Conservation (phyloP, 2,888 invertebrate genomes). For the Rotaria macrura region DNA sequence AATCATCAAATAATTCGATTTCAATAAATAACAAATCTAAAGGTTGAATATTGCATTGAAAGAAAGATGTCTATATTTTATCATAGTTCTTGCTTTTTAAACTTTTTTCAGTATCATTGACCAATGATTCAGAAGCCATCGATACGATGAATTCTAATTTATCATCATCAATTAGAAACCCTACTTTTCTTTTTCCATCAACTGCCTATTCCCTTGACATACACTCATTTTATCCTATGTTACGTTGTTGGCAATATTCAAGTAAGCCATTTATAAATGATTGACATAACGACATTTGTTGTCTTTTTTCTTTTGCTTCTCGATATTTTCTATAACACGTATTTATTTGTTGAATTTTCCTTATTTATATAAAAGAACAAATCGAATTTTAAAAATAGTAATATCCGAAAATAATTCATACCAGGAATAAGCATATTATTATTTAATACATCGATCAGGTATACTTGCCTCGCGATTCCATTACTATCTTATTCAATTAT, state of each 20-base stretch:
- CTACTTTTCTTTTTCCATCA: not conserved
- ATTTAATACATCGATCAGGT: not conserved
- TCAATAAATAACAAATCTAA: not conserved
- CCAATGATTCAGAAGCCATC: not conserved
- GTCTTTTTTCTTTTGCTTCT: too few relatives aligned
- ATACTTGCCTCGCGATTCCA: not conserved
- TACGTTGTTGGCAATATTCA: constrained; percentile 5
- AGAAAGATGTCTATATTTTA: not conserved
- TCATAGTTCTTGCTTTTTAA: too few relatives aligned
- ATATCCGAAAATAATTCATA: not conserved
- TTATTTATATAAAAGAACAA: not conserved
- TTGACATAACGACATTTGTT: not conserved
- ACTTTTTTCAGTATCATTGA: not conserved
- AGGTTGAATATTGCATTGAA: not conserved
- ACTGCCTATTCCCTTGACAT: not conserved
- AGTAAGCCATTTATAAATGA: not conserved
- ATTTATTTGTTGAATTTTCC: not conserved
- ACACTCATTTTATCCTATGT: not conserved
- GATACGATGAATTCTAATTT: not conserved
- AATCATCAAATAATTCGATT: not conserved
- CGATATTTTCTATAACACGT: not conserved
- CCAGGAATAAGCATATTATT: not conserved
- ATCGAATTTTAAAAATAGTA: not conserved
- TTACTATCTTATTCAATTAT: not conserved
- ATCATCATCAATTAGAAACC: not conserved